Base-by-base conservation (phyloP, 2,797 vertebrate genomes). In the Hemibagrus guttatus region DNA sequence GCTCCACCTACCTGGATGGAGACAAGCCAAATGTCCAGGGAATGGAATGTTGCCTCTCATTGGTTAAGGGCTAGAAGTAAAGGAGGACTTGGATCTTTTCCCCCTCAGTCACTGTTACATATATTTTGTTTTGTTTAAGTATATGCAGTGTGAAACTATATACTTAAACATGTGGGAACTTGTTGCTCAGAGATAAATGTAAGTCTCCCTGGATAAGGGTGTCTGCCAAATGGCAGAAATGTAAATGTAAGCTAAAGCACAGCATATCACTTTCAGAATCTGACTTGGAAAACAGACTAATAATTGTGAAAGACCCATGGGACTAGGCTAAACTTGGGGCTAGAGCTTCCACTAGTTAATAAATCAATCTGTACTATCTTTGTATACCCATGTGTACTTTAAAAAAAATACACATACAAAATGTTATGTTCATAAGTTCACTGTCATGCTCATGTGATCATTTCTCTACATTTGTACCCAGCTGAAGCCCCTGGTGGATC, bases 401-500 rank as follows among this genome's bases (percentile, higher is more conserved):
- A 11, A 26, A 74, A 74, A 49, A 31, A 31, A 78, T 4, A 31
- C 8, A 79, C 23, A 59, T 19, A 39, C 23, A 23, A 21, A 21
- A 6, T 81, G 35, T 39, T 6, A 49, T 49, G 46, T 49, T 49
- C 46, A 49, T 49, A 49, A 49, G 46, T 49, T 49, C 9, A 8
- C 46, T 49, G 56, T 61, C 4, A 35, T 59, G 54, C 3, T 28
- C 14, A 76, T 54, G 49, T 11, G 52, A 19, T 56, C 7, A 26
- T 83, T 78, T 58, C 26, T 59, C 11, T 72, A 87, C 17, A 0
- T 39, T 91, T 13, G 69, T 72, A 85, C 28, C 56, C 88, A 99
- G 98, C 89, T 97, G 84, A 92, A 93, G 0, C 94, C 97, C 54
- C 94, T 99, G 52, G 42, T 95, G n/a, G 93, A 97, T 54, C 90